These are phyloP conservation scores for Grallaria varia DNA, from an alignment of 2,113 vertebrate genomes.

Conservation along the genomic window DNA sequence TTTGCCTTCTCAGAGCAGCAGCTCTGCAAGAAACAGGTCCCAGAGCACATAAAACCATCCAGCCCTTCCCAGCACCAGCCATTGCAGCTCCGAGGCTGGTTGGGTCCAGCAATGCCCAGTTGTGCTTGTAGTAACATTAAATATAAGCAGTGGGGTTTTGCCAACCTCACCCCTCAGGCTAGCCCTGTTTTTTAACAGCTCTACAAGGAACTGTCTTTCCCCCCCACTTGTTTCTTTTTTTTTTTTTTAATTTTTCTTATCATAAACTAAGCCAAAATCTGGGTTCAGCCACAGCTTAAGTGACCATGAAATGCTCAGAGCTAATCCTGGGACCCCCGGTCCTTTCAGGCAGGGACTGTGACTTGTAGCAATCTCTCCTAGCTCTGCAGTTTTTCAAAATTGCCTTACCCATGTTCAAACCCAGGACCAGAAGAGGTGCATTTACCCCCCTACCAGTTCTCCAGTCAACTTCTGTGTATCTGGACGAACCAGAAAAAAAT, in stretches of 20 bases:
- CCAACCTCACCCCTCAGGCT: background rate
- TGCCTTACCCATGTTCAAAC: background rate
- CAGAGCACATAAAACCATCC: background rate
- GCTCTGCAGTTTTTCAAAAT: background rate
- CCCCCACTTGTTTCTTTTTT: accelerated
- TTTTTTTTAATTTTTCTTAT: background rate
- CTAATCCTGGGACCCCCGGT: background rate
- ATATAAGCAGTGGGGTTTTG: background rate
- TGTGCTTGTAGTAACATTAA: background rate
- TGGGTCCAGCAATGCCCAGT: background rate
- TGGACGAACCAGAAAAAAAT: background rate
- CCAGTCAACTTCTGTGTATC: background rate
- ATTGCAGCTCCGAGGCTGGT: background rate
- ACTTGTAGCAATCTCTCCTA: background rate
- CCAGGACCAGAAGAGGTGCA: background rate
- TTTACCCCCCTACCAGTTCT: background rate
- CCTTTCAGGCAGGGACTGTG: background rate
- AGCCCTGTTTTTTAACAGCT: background rate
- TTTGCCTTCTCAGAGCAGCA: background rate
- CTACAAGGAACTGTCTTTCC: background rate
- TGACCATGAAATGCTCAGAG: background rate
- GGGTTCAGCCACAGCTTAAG: background rate
- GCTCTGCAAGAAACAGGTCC: background rate
- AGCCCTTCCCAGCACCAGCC: background rate
- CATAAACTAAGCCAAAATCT: background rate